Conservation (phyloP, 2,888 invertebrate species). For the Trissonchulus sp. region DNA sequence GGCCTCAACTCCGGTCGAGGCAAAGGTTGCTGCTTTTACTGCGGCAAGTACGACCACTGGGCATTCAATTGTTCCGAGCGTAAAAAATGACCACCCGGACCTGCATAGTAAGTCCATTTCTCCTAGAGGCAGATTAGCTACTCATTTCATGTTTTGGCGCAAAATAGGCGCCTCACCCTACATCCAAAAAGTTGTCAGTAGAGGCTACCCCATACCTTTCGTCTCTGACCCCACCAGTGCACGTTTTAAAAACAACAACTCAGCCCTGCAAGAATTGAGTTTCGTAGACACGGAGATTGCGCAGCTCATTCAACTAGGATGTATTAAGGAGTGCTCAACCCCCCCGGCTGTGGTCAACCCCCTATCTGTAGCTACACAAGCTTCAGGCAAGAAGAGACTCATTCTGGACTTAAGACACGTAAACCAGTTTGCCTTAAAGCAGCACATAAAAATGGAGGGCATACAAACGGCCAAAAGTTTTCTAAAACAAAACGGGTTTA, state of each 20-base stretch:
- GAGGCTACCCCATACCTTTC: slow-evolving; percentile 7
- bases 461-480: neutral
- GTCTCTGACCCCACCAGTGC: neutral
- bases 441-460: slow-evolving; percentile 2
- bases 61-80: neutral
- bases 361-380: slow-evolving; percentile 3
- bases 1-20: neutral
- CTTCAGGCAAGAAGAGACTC: slow-evolving; percentile 21
- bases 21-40: slow-evolving; percentile 1
- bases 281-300: neutral
- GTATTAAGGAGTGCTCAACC: neutral
- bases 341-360: neutral
- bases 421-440: neutral
- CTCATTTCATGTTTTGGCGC: neutral
- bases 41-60: slow-evolving; percentile 18
- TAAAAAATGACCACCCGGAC: neutral
- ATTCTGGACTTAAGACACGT: slow-evolving; percentile 20
- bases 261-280: neutral
- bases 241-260: neutral
- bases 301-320: neutral
- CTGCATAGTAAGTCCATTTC: neutral
- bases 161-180: neutral
- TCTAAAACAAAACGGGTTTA: slow-evolving; percentile 18
- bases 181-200: neutral
- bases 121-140: neutral